A percentile compares a stretch with the other conserved stretches of the same genome.
Conservation (phyloP, 2,888 invertebrate genomes). For the Drosophila atripex region DNA sequence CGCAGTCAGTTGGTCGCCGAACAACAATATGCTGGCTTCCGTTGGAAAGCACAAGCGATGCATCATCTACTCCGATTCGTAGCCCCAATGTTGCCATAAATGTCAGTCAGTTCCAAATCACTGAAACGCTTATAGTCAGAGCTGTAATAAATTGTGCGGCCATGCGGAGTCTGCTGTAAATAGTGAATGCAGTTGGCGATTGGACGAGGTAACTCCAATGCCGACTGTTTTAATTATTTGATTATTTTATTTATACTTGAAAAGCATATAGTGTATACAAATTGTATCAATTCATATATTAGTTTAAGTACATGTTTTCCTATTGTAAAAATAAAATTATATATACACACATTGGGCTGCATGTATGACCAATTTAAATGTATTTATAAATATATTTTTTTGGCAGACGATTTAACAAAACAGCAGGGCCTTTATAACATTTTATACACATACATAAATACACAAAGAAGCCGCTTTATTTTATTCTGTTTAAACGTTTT, state of each 20-base stretch:
- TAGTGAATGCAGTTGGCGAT: constrained; percentile 19
- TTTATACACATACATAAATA: neutral
- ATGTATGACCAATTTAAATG: constrained; percentile 11
- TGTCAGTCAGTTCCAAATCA: constrained; percentile 32
- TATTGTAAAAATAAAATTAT: constrained; percentile 30
- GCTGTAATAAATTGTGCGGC: constrained; percentile 19
- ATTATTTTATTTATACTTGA: constrained; percentile 42
- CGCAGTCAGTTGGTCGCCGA: constrained; percentile 95
- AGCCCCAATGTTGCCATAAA: constrained; percentile 59
- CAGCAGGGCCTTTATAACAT: constrained; percentile 1
- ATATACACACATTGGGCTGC: constrained; percentile 22
- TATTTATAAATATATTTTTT: constrained; percentile 5
- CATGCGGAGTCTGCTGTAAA: constrained; percentile 43
- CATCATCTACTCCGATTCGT: constrained; percentile 90
- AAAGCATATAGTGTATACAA: constrained; percentile 34
- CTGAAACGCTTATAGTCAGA: constrained; percentile 40
- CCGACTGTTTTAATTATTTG: constrained; percentile 36
- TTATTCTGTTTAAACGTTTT: neutral
- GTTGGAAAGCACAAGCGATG: constrained; percentile 93
- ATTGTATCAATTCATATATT: constrained; percentile 42
- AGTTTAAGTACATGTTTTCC: constrained; percentile 38
- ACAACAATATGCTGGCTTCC: constrained; percentile 90
- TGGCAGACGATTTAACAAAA: neutral
- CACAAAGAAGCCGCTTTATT: neutral
- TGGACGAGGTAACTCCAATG: constrained; percentile 23